Base-by-base conservation (phyloP, 2,113 vertebrate species). In the Aepyceros melampus region DNA sequence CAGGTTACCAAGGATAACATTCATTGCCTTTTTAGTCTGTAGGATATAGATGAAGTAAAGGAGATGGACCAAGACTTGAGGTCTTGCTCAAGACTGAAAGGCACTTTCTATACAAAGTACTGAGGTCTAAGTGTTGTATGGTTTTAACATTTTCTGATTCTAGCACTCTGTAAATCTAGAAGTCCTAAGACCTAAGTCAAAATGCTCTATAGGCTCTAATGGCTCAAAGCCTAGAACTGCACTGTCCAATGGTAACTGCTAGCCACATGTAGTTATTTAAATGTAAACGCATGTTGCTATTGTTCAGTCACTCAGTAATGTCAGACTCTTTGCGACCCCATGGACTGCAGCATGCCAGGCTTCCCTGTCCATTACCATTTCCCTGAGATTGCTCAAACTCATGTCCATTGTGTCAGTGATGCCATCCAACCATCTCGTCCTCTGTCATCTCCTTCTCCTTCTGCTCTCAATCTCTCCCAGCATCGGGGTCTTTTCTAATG, bases 11-110 rank as follows among this genome's bases (percentile, higher is more conserved):
- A 99, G 98, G 84, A 99, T 99, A 51, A 99, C 99, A 64, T 95
- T 97, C 99, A 99, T 99, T n/a, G 99, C 99, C 94, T 99, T 99
- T 95, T 99, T 99, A 81, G 99, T 99, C 99, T 99, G 98, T 19
- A 31, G 83, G 43, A 76, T 45, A 33, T 47, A 60, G 43, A n/a
- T 43, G 56, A 95, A 94, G 25, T 88, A 29, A 96, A 93, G 56
- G 60, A 87, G 40, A 49, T 85, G 21, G 62, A 40, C 40, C 27
- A 86, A 91, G 40, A 60, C 13, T 49, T 29, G 58, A 87, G 43
- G 16, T 78, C n/a, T 58, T 67, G 25, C 16, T 86, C 81, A 86
- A 93, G 67, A 27, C 36, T 16, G n/a, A 96, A 95, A 62, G 25
- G 2, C 12, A 91, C 53, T 88, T 85, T 47, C 8, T 43, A 21